These are phyloP conservation scores for Pelodytes ibericus DNA, from an alignment of 2,797 vertebrate species.

Conservation along the genomic window DNA sequence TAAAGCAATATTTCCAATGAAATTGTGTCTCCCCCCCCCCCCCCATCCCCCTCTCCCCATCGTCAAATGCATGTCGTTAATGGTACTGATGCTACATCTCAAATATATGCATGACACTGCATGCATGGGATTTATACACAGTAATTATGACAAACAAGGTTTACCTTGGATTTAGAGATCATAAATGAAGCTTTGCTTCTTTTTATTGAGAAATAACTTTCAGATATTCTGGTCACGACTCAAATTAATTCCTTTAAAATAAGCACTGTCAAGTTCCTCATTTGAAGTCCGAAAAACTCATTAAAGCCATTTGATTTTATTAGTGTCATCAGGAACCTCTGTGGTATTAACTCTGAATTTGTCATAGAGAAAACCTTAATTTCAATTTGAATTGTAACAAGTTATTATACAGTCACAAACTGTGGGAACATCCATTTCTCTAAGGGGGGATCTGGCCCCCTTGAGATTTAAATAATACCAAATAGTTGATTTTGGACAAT, in stretches of 20 bases:
- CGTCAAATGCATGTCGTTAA: background rate
- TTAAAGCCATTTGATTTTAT: background rate
- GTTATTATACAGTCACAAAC: background rate
- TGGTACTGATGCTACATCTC: background rate
- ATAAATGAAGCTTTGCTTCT: background rate
- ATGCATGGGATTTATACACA: background rate
- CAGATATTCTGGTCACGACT: background rate
- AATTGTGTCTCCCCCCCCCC: too few relatives aligned
- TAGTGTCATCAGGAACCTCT: background rate
- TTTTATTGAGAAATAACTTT: background rate
- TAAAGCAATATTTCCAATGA: too few relatives aligned
- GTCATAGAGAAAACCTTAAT: background rate
- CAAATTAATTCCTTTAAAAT: background rate
- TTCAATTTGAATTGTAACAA: background rate
- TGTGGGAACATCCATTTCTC: background rate
- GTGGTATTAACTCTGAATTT: background rate
- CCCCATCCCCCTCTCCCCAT: too few relatives aligned
- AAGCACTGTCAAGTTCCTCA: background rate
- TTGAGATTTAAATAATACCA: background rate
- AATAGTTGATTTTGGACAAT: background rate
- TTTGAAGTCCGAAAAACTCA: background rate
- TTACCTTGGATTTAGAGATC: background rate
- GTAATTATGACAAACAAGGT: background rate
- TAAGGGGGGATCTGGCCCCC: background rate
- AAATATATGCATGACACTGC: background rate